Evolutionary conservation across 2,113 vertebrate genomes (phyloP).

Genomic region (Eolophus roseicapilla): DNA sequence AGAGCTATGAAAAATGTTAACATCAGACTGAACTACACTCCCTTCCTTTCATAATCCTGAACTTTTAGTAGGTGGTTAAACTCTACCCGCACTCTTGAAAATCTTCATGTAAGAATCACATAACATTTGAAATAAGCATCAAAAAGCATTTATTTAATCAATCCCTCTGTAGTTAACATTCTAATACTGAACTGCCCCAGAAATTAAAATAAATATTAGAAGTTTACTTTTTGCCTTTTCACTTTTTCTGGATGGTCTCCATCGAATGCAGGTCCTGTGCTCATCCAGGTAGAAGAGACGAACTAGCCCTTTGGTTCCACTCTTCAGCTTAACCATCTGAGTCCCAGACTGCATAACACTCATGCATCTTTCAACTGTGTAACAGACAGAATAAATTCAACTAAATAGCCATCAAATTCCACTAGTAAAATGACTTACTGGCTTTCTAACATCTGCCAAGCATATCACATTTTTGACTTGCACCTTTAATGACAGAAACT

Average conservation of each 20-base stretch:
- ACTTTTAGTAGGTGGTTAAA: background rate
- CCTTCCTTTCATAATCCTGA: background rate
- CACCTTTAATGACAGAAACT: background rate
- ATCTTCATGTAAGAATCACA: background rate
- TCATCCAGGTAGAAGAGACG: slow-evolving; percentile 99
- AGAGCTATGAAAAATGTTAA: background rate
- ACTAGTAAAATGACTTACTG: fast-evolving
- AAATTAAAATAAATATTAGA: background rate
- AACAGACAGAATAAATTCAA: slow-evolving; percentile 11
- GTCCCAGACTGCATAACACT: slow-evolving; percentile 98
- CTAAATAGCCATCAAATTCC: background rate
- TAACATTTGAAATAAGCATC: background rate
- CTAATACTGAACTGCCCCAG: background rate
- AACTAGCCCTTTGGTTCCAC: slow-evolving; percentile 91
- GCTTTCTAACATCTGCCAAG: background rate
- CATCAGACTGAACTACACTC: background rate
- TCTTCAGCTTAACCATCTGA: slow-evolving; percentile 99
- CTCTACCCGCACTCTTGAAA: background rate
- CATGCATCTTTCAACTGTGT: slow-evolving; percentile 98
- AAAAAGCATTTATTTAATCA: background rate
- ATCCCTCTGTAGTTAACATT: background rate
- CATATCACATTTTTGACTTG: background rate
- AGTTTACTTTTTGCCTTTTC: slow-evolving; percentile 97
- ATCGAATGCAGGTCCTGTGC: slow-evolving; percentile 93
- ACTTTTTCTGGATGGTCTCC: slow-evolving; percentile 95